Percentiles rank a stretch among this genome's conserved stretches.
Evolutionary conservation across 2,113 vertebrate genomes (phyloP).

Genomic region (Ivindomyrus marchei): DNA sequence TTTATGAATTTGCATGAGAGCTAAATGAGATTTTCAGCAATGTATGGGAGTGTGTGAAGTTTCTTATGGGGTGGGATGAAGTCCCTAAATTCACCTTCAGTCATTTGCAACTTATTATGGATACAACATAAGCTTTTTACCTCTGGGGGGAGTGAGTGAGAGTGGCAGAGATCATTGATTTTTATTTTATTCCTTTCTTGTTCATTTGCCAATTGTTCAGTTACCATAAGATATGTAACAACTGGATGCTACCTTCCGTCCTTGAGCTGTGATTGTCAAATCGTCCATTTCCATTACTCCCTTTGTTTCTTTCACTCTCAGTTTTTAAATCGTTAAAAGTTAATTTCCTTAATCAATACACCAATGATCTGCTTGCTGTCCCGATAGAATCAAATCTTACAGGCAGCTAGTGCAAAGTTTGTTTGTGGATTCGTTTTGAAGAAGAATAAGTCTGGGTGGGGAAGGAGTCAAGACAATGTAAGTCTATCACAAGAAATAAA

Average conservation of each 20-base stretch:
- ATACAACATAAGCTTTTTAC: neutral
- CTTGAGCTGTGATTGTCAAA: neutral
- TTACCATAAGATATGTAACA: conserved; percentile 58
- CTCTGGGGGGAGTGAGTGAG: neutral
- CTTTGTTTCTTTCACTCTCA: neutral
- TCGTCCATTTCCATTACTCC: neutral
- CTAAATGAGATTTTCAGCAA: neutral
- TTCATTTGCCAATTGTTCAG: conserved; percentile 28
- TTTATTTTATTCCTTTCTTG: conserved; percentile 20
- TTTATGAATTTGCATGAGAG: neutral
- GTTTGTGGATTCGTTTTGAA: neutral
- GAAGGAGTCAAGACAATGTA: neutral
- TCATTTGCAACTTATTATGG: neutral
- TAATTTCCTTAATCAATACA: neutral
- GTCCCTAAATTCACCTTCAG: neutral
- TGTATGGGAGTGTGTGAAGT: neutral
- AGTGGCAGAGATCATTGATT: neutral
- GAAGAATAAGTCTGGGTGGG: neutral
- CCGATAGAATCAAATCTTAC: neutral
- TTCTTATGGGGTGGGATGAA: neutral
- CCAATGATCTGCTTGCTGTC: neutral
- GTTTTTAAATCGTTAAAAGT: neutral
- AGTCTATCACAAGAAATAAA: neutral
- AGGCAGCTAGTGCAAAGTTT: neutral
- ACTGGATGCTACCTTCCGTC: conserved; percentile 1